These are phyloP conservation scores for Alosa alosa DNA, from an alignment of 2,113 vertebrate species.

Conservation along the genomic window DNA sequence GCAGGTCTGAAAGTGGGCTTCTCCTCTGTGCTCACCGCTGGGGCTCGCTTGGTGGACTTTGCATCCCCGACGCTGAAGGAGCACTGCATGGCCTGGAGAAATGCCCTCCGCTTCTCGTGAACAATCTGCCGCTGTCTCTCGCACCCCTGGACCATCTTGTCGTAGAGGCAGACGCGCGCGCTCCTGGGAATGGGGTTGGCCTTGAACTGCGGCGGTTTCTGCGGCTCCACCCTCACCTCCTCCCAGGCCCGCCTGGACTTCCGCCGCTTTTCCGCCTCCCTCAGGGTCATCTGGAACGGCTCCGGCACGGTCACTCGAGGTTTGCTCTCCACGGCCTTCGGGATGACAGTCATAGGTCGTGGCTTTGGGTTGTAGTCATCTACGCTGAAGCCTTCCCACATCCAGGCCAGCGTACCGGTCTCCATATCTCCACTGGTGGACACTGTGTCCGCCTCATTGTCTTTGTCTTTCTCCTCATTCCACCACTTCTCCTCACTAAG, in stretches of 20 bases:
- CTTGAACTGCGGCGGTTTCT: not conserved
- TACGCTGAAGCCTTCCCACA: slow-evolving; percentile 14
- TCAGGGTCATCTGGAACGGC: slow-evolving; percentile 13
- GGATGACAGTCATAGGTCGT: not conserved
- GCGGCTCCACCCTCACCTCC: not conserved
- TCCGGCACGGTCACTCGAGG: not conserved
- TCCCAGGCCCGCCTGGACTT: not conserved
- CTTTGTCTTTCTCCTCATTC: not conserved
- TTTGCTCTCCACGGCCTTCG: not conserved
- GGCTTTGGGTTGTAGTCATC: not conserved
- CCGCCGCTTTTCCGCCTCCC: not conserved
- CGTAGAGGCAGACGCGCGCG: not conserved
- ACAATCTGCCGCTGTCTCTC: not conserved
- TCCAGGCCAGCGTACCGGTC: slow-evolving; percentile 2
- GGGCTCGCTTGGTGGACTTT: not conserved
- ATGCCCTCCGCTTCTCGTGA: not conserved
- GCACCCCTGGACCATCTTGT: not conserved
- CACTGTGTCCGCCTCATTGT: not conserved
- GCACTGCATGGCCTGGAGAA: not conserved
- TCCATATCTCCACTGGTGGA: not conserved
- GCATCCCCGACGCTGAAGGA: not conserved
- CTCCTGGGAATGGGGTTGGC: not conserved
- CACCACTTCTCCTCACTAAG: not conserved
- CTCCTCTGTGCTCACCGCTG: not conserved
- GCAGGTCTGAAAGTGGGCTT: not conserved